Percentiles rank a stretch among this genome's conserved stretches.
Evolutionary conservation across 2,888 invertebrate genomes (phyloP).

Genomic region (Dascillus cervinus): DNA sequence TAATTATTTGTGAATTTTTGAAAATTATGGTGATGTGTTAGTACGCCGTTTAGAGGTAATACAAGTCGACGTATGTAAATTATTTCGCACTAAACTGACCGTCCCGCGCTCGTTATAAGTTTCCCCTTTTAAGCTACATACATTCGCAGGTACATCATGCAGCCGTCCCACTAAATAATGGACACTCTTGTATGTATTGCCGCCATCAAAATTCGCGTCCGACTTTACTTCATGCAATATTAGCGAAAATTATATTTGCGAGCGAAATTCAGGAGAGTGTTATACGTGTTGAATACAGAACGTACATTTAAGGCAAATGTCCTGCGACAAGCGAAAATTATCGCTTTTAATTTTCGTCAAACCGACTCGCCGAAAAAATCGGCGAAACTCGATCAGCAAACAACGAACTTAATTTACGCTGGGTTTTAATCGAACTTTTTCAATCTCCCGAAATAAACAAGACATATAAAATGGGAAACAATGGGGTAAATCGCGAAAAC

Average conservation of each 20-base stretch:
- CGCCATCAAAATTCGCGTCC: neutral
- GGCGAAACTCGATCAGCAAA: no score
- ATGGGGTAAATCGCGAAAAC: no score
- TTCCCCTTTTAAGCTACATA: constrained; percentile 13
- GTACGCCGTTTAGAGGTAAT: constrained; percentile 10
- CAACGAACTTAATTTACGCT: no score
- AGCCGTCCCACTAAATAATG: constrained; percentile 7
- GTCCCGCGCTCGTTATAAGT: constrained; percentile 14
- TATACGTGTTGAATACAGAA: constrained; percentile 7
- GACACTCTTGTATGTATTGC: neutral
- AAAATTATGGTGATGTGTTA: no score
- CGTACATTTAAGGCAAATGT: constrained; percentile 1
- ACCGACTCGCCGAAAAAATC: no score
- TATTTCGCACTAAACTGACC: constrained; percentile 15
- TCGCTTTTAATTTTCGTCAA: neutral
- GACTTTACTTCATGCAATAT: constrained; percentile 14
- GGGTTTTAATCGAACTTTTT: no score
- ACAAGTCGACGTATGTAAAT: constrained; percentile 13
- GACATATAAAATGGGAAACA: no score
- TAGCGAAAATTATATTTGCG: constrained; percentile 15
- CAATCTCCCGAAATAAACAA: no score
- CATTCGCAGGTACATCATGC: constrained; percentile 10
- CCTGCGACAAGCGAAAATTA: neutral
- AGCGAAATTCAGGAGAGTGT: constrained; percentile 8
- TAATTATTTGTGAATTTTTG: no score